These are phyloP conservation scores for Rhabdophis nuchalis DNA, from an alignment of 2,797 vertebrate species.

Conservation along the genomic window DNA sequence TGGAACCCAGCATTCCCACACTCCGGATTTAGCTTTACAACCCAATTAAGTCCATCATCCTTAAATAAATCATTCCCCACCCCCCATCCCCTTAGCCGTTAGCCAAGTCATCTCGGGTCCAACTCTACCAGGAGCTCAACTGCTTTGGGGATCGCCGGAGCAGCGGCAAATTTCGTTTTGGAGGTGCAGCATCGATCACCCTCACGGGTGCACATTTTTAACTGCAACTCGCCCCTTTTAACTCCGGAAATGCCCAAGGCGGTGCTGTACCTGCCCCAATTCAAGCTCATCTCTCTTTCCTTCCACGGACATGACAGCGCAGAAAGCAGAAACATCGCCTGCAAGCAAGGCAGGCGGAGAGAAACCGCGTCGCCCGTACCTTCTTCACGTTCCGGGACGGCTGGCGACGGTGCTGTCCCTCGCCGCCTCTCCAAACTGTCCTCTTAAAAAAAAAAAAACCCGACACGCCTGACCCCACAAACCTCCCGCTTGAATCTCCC, in stretches of 20 bases:
- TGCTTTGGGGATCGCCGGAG: not conserved
- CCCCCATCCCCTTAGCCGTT: not conserved
- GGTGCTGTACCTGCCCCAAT: not conserved
- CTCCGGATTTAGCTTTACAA: not conserved
- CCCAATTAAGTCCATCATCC: not conserved
- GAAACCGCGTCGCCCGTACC: not conserved
- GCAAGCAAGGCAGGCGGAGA: no score
- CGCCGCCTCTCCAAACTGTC: not conserved
- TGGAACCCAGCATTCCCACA: not conserved
- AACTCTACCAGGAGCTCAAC: not conserved
- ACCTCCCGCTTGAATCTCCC: not conserved
- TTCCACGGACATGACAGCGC: conserved; percentile 45
- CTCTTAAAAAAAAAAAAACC: not conserved
- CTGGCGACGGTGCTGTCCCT: not conserved
- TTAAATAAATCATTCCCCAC: not conserved
- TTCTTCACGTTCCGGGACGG: not conserved
- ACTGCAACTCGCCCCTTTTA: not conserved
- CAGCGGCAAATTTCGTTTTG: not conserved
- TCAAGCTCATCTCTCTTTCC: not conserved
- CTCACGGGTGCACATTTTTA: no score
- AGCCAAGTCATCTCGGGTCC: not conserved
- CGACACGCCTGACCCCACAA: not conserved
- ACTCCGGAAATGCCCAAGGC: no score
- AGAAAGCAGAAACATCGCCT: not conserved
- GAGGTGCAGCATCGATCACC: not conserved